A percentile compares a stretch with the other conserved stretches of the same genome.
phyloP scores from a whole-genome alignment of 1,140 invertebrate genomes.

The Caenorhabditis inopinata region DNA sequence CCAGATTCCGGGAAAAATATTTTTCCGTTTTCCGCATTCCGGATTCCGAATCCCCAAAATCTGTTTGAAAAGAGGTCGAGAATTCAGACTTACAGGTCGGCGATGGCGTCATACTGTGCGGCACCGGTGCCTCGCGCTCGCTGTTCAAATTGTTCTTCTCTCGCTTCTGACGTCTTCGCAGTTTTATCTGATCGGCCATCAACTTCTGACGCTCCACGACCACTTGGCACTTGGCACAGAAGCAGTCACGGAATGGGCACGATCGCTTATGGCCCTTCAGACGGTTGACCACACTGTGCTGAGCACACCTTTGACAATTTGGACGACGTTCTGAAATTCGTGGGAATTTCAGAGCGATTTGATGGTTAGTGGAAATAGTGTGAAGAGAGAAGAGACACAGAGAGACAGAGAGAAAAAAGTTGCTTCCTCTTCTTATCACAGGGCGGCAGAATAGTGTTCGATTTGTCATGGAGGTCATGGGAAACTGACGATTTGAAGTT shows the following conservation, averaged over 20 bases:
- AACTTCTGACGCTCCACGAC: slow-evolving; percentile 54
- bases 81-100: not conserved
- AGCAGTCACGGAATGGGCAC: slow-evolving; percentile 69
- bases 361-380: not conserved
- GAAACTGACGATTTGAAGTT: not conserved
- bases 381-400: not conserved
- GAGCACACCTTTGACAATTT: slow-evolving; percentile 69
- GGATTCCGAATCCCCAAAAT: too few species aligned
- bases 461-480: not conserved
- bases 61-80: too few species aligned
- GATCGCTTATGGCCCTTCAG: slow-evolving; percentile 69
- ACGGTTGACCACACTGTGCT: slow-evolving; percentile 69
- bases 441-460: not conserved
- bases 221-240: slow-evolving; percentile 66
- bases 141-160: slow-evolving; percentile 42
- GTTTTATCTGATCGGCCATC: slow-evolving; percentile 59
- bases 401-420: not conserved
- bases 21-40: too few species aligned
- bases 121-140: not conserved
- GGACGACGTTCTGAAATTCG: slow-evolving; percentile 67
- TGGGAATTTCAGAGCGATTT: too few species aligned
- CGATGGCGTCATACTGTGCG: slow-evolving; percentile 3
- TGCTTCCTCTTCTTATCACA: not conserved
- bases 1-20: too few species aligned
- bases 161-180: slow-evolving; percentile 53